These are phyloP conservation scores for Triops longicaudatus DNA, from an alignment of 1,140 invertebrate species.

Conservation along the genomic window DNA sequence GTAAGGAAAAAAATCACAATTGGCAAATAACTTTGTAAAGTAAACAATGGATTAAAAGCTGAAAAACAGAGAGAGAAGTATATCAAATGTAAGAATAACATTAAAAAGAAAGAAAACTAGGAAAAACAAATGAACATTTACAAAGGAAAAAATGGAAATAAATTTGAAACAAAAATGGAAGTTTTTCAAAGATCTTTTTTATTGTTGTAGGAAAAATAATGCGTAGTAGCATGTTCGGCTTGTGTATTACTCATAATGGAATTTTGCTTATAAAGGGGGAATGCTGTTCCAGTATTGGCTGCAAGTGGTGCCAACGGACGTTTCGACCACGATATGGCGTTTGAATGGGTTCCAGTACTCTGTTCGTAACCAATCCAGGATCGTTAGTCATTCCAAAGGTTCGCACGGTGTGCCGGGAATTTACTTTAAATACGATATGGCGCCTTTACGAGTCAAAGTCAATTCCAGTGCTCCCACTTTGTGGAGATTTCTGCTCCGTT, in stretches of 20 bases:
- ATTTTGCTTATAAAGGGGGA: constrained; percentile 24
- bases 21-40: too few species aligned
- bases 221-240: too few species aligned
- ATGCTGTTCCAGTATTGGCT: constrained; percentile 89
- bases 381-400: constrained; percentile 61
- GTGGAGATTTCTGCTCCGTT: constrained; percentile 67
- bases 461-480: constrained; percentile 46
- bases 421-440: constrained; percentile 60
- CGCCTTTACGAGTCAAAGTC: constrained; percentile 26
- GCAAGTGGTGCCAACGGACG: constrained; percentile 88
- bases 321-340: constrained; percentile 46
- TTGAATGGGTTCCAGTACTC: constrained; percentile 86
- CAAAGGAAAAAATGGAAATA: too few species aligned
- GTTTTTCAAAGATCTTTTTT: constrained; percentile 33
- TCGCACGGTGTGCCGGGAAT: constrained; percentile 88
- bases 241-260: not conserved
- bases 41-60: too few species aligned
- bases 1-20: too few species aligned
- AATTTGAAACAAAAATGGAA: constrained; percentile 34
- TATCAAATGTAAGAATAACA: too few species aligned
- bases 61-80: too few species aligned
- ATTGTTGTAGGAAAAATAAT: too few species aligned
- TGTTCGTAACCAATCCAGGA: constrained; percentile 74
- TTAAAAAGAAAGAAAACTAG: too few species aligned
- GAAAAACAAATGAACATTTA: too few species aligned